These are phyloP conservation scores for Microplitis manilae DNA, from an alignment of 2,888 invertebrate species.

Conservation along the genomic window DNA sequence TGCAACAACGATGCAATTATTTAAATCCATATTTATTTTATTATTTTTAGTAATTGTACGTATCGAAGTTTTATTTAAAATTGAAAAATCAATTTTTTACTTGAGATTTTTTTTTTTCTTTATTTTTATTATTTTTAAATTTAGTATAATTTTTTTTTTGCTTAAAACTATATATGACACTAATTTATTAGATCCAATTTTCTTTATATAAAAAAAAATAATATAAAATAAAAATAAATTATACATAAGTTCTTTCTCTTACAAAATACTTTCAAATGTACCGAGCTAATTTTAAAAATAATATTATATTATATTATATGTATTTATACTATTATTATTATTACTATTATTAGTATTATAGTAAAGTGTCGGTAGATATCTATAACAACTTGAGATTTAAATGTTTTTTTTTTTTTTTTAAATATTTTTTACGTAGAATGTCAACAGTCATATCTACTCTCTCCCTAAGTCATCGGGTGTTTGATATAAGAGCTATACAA, in stretches of 20 bases:
- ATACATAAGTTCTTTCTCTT: slow-evolving; percentile 26
- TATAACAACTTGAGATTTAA: background rate
- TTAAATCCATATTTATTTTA: slow-evolving; percentile 19
- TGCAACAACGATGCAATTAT: slow-evolving; percentile 37
- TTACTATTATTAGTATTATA: slow-evolving; percentile 20
- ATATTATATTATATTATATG: slow-evolving; percentile 3
- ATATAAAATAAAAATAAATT: background rate
- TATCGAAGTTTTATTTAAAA: background rate
- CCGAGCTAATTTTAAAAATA: slow-evolving; percentile 32
- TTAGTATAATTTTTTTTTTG: background rate
- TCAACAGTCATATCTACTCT: slow-evolving; percentile 51
- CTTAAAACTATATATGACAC: background rate
- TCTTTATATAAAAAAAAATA: background rate
- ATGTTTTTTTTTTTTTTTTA: slow-evolving; percentile 4
- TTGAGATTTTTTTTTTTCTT: background rate
- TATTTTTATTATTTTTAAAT: background rate
- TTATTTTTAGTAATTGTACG: slow-evolving; percentile 11
- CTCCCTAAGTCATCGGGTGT: slow-evolving; percentile 48
- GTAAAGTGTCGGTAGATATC: background rate
- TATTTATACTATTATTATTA: background rate
- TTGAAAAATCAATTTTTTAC: slow-evolving; percentile 5
- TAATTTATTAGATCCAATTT: background rate
- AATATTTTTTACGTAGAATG: slow-evolving; percentile 31
- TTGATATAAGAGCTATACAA: slow-evolving; percentile 5
- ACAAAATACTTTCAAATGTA: slow-evolving; percentile 52